phyloP scores from a whole-genome alignment of 2,797 vertebrate genomes.

The Enteromius treurensis region DNA sequence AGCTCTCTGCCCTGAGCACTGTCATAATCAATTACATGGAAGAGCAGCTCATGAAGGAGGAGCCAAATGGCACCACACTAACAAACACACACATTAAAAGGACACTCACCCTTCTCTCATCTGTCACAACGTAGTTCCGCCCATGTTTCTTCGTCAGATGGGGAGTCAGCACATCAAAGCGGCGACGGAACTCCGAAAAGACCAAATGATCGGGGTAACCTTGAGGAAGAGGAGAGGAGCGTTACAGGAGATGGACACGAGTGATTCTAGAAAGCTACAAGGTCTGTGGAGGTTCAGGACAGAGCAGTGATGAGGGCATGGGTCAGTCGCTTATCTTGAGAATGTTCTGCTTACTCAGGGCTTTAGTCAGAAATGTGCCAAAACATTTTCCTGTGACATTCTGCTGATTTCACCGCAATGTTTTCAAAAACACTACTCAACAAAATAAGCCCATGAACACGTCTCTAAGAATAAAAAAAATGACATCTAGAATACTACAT shows the following conservation, averaged over 20 bases:
- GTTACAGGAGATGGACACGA: slow-evolving; percentile 13
- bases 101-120: slow-evolving; percentile 89
- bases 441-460: neutral
- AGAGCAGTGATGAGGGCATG: slow-evolving; percentile 23
- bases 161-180: slow-evolving; percentile 92
- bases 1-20: slow-evolving; percentile 70
- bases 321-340: slow-evolving; percentile 32
- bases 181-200: slow-evolving; percentile 93
- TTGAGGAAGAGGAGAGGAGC: slow-evolving; percentile 61
- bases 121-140: slow-evolving; percentile 91
- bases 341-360: slow-evolving; percentile 22
- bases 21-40: slow-evolving; percentile 80
- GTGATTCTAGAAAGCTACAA: slow-evolving; percentile 7
- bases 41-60: slow-evolving; percentile 62
- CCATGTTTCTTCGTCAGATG: slow-evolving; percentile 96
- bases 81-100: neutral
- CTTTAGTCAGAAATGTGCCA: slow-evolving; percentile 1
- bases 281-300: slow-evolving; percentile 7
- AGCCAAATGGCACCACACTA: slow-evolving; percentile 19
- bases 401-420: slow-evolving; percentile 9
- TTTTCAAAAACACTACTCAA: neutral
- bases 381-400: slow-evolving; percentile 17
- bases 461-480: neutral
- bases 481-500: neutral
- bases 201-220: slow-evolving; percentile 98